Conservation (phyloP, 2,888 invertebrate species). For the Scelioninae gen. 2 region DNA sequence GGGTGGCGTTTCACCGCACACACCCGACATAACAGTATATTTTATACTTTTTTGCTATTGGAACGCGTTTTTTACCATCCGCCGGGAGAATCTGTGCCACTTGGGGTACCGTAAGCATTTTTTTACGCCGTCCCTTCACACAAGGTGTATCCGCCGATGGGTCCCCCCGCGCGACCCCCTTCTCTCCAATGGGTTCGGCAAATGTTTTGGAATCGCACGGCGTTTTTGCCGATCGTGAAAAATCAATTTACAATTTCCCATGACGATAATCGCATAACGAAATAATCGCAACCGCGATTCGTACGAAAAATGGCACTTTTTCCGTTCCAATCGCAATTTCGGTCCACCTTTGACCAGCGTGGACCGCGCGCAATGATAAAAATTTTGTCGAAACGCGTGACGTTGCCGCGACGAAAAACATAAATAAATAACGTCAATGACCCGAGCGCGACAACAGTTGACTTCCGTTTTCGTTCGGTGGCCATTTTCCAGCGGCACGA, state of each 20-base stretch:
- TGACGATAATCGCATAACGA: too few relatives aligned
- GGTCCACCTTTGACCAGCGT: too few relatives aligned
- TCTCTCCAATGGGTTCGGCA: conserved; percentile 27
- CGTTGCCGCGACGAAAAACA: too few relatives aligned
- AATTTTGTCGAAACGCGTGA: too few relatives aligned
- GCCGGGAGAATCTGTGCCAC: conserved; percentile 73
- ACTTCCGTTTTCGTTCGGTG: conserved; percentile 13
- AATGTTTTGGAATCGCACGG: conserved; percentile 3
- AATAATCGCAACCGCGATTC: too few relatives aligned
- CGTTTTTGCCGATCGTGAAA: conserved; percentile 23
- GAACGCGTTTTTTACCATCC: conserved; percentile 65
- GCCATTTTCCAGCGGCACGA: conserved; percentile 23
- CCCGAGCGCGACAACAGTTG: too few relatives aligned
- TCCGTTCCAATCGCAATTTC: too few relatives aligned
- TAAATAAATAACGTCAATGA: too few relatives aligned
- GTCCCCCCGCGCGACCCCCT: conserved; percentile 24
- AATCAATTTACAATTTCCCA: conserved; percentile 22
- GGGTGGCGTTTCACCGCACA: conserved; percentile 51
- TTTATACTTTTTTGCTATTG: conserved; percentile 68
- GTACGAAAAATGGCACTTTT: too few relatives aligned
- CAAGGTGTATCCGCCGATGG: conserved; percentile 60
- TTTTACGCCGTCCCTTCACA: conserved; percentile 56
- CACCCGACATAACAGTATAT: conserved; percentile 70
- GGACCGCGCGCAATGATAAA: too few relatives aligned
- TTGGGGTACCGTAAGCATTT: conserved; percentile 73